Evolutionary conservation across 1,140 invertebrate species (phyloP).

Genomic region (Anagrus nilaparvatae): DNA sequence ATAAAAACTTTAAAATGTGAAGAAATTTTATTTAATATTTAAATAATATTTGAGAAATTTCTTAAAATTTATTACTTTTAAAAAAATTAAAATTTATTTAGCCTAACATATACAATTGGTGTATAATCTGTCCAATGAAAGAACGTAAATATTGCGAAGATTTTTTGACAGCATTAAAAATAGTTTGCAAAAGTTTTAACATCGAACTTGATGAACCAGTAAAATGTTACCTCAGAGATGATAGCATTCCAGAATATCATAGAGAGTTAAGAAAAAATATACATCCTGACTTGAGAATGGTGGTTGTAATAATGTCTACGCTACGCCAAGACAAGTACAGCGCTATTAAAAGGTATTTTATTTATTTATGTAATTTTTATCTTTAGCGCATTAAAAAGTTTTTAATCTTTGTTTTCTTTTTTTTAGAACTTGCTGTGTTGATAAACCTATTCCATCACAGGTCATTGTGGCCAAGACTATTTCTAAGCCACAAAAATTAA

Average conservation of each 20-base stretch:
- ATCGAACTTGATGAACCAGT: constrained; percentile 51
- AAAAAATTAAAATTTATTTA: constrained; percentile 24
- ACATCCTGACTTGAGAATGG: constrained; percentile 59
- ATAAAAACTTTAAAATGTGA: background rate
- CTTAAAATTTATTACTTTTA: background rate
- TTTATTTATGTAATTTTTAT: constrained; percentile 3
- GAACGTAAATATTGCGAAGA: constrained; percentile 30
- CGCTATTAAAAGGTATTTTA: constrained; percentile 64
- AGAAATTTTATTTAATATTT: constrained; percentile 18
- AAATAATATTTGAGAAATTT: background rate
- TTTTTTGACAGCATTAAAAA: constrained; percentile 52
- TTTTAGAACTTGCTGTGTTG: constrained; percentile 61
- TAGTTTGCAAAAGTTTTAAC: constrained; percentile 52
- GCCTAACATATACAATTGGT: constrained; percentile 42
- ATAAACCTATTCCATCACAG: constrained; percentile 71
- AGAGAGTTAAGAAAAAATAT: constrained; percentile 38
- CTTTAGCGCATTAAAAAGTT: background rate
- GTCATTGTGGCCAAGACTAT: constrained; percentile 66
- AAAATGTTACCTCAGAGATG: constrained; percentile 40
- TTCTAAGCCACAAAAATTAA: constrained; percentile 56
- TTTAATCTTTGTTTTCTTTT: constrained; percentile 12
- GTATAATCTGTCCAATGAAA: constrained; percentile 20
- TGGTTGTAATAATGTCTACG: constrained; percentile 72
- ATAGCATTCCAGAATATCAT: constrained; percentile 47
- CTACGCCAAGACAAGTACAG: constrained; percentile 75